Percentiles rank a stretch among this genome's conserved stretches.
phyloP scores from a whole-genome alignment of 1,140 invertebrate genomes.

The Lutraria rhynchaena region DNA sequence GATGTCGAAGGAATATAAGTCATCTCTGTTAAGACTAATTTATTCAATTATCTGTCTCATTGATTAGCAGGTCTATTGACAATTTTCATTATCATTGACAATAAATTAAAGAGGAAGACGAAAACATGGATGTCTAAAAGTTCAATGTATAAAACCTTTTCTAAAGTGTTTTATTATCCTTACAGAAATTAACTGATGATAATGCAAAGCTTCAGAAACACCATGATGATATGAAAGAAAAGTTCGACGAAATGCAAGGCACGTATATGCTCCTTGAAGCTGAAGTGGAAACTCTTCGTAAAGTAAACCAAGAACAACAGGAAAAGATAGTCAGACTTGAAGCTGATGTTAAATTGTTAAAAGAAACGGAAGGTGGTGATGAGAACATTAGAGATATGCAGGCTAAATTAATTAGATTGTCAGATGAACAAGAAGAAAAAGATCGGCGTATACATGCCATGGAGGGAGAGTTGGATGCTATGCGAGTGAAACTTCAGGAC shows the following conservation, averaged over 20 bases:
- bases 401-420: conserved; percentile 50
- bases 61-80: no score
- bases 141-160: neutral
- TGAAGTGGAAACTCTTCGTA: conserved; percentile 26
- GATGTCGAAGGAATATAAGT: no score
- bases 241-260: conserved; percentile 44
- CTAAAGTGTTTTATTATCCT: neutral
- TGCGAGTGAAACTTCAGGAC: conserved; percentile 30
- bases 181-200: conserved; percentile 51
- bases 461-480: conserved; percentile 42
- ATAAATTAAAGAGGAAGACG: no score
- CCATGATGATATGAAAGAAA: conserved; percentile 54
- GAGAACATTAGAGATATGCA: conserved; percentile 52
- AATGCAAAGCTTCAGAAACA: conserved; percentile 52
- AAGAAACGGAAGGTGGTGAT: conserved; percentile 52
- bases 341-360: conserved; percentile 35
- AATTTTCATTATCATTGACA: no score
- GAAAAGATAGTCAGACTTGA: conserved; percentile 24
- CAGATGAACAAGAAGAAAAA: conserved; percentile 56
- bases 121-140: no score
- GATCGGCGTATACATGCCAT: conserved; percentile 47
- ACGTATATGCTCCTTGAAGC: conserved; percentile 8
- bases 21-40: no score
- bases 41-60: no score
- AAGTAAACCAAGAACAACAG: conserved; percentile 29